These are phyloP conservation scores for Parasteatoda tepidariorum DNA, from an alignment of 1,140 invertebrate genomes.

Conservation along the genomic window DNA sequence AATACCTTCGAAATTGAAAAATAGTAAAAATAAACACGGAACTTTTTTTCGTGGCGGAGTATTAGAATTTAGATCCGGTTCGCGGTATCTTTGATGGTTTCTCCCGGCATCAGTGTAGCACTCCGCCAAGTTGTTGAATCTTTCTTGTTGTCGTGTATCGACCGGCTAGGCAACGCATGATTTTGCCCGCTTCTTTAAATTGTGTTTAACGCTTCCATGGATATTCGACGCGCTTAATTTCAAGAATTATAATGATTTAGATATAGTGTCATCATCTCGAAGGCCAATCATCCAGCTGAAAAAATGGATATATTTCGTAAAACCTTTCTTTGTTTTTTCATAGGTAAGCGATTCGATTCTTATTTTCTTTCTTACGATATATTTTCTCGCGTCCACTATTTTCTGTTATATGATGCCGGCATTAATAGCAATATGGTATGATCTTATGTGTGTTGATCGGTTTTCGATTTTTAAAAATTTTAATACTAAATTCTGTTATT, in stretches of 20 bases:
- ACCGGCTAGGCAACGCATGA: neutral
- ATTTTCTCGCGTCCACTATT: neutral
- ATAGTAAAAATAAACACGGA: neutral
- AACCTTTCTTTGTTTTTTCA: neutral
- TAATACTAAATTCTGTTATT: too few relatives aligned
- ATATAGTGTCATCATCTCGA: slow-evolving; percentile 11
- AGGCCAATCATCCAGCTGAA: neutral
- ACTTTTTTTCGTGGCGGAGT: slow-evolving; percentile 25
- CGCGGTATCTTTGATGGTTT: slow-evolving; percentile 45
- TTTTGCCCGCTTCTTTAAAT: neutral
- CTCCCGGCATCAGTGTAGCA: too few relatives aligned
- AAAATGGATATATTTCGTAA: slow-evolving; percentile 29
- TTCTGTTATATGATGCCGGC: neutral
- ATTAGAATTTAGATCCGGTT: slow-evolving; percentile 19
- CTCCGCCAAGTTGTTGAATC: too few relatives aligned
- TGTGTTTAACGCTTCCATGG: slow-evolving; percentile 31
- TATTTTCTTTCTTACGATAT: neutral
- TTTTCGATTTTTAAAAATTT: too few relatives aligned
- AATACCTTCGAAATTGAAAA: neutral
- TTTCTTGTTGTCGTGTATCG: too few relatives aligned
- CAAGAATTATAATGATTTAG: slow-evolving; percentile 36
- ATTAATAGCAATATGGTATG: neutral
- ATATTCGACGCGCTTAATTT: slow-evolving; percentile 46
- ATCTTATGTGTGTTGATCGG: too few relatives aligned
- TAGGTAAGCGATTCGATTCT: slow-evolving; percentile 21